These are phyloP conservation scores for Heliconius eleuchia DNA, from an alignment of 1,140 invertebrate species.

Conservation along the genomic window DNA sequence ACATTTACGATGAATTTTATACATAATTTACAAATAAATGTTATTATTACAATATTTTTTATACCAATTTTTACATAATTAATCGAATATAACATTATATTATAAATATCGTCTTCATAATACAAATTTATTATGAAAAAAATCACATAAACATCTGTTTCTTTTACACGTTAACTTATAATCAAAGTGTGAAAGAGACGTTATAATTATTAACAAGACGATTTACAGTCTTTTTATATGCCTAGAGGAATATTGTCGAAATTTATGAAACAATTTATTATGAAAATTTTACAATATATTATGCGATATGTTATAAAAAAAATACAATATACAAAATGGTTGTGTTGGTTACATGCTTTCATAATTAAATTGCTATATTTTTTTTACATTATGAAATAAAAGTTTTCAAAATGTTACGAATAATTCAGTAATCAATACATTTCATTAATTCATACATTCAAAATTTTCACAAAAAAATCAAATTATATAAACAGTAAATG, in stretches of 20 bases:
- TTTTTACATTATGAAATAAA: too few species aligned
- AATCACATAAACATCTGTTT: background rate
- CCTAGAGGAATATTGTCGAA: conserved; percentile 8
- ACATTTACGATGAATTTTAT: conserved; percentile 19
- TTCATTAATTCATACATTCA: background rate
- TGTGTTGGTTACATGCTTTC: background rate
- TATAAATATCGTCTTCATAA: conserved; percentile 7
- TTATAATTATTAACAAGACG: background rate
- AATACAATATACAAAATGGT: background rate
- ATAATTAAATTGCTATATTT: background rate
- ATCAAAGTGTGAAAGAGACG: background rate
- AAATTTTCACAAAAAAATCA: background rate
- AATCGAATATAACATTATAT: conserved; percentile 26
- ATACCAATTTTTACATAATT: conserved; percentile 20
- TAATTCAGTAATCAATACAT: too few species aligned
- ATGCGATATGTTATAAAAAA: background rate
- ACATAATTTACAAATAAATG: conserved; percentile 28
- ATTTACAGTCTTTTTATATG: conserved; percentile 7
- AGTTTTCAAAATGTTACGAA: too few species aligned
- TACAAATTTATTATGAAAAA: conserved; percentile 1
- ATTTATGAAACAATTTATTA: conserved; percentile 9
- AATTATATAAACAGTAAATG: background rate
- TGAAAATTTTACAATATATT: background rate
- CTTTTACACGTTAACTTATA: background rate
- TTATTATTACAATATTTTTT: conserved; percentile 20